Evolutionary conservation across 1,140 invertebrate genomes (phyloP), one percentile per base, ranked within the genome.

Genomic region (Zaprionus inermis): DNA sequence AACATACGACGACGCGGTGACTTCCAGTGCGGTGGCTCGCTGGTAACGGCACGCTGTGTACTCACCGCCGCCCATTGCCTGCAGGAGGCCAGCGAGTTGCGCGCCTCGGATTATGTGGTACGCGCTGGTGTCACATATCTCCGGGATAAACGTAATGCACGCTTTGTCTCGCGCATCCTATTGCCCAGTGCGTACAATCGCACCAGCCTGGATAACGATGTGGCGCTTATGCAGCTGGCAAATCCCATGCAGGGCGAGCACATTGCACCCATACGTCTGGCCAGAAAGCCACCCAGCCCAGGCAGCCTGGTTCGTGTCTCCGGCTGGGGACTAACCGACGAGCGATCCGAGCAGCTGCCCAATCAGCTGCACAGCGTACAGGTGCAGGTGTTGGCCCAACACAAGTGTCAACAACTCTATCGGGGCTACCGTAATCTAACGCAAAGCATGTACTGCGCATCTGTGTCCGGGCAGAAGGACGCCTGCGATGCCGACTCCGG

Each of bases 401-500:
- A 44, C 0, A 41, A 79, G 5, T 91, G 90, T 18, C 24, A 56
- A n/a, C 30, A 70, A 0, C 51, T 79, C 9, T 91, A 91, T n/a
- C 28, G 44, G 1, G 78, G 78, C 10, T 77, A 79, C 16, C 28
- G 78, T 1, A 81, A 90, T 38, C 79, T 93, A 4, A 93, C 92
- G 0, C 28, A 79, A 0, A 82, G 81, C 32, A 93, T 94, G 93
- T 89, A 93, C 24, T 94, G 94, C 76, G 93, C 93, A 18, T 92
- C 91, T 55, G 91, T 91, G 55, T 81, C 92, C 30, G 93, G 93
- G 11, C 61, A 89, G 1, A 93, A 92, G 58, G 95, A 95, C 79
- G 93, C 95, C 10, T 96, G 95, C 84, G 93, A 94, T 65, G 95
- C 95, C 0, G 95, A 96, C 78, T 95, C 95, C 5, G 95, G 95